phyloP scores from a whole-genome alignment of 1,140 invertebrate genomes.

The Cyclina sinensis region DNA sequence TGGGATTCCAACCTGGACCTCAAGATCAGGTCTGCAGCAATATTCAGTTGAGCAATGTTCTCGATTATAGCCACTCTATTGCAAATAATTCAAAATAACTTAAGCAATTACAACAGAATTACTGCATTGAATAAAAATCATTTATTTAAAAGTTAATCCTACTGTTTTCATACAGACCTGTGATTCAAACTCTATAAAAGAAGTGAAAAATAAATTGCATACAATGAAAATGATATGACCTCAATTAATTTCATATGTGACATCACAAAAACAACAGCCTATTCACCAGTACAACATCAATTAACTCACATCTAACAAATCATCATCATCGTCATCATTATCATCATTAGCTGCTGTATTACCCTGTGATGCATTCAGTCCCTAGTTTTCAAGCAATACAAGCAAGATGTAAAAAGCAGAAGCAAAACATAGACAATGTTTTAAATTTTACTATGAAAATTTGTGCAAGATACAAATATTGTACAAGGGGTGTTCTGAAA shows the following conservation, averaged over 20 bases:
- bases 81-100: too few relatives aligned
- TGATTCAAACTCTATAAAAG: too few relatives aligned
- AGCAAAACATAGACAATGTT: not conserved
- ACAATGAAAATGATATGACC: too few relatives aligned
- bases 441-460: too few relatives aligned
- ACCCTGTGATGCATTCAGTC: not conserved
- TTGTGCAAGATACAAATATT: too few relatives aligned
- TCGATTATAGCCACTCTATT: not conserved
- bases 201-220: not conserved
- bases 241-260: not conserved
- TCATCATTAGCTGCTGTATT: constrained; percentile 6
- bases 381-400: constrained; percentile 16
- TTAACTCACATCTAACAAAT: constrained; percentile 40
- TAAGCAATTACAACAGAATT: too few relatives aligned
- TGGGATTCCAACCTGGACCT: not conserved
- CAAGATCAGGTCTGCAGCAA: not conserved
- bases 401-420: constrained; percentile 2
- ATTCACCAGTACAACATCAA: constrained; percentile 6
- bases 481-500: too few relatives aligned
- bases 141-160: too few relatives aligned
- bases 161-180: too few relatives aligned
- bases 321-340: constrained; percentile 43
- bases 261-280: constrained; percentile 7
- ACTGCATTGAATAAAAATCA: too few relatives aligned
- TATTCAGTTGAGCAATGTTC: not conserved